phyloP scores from a whole-genome alignment of 1,140 invertebrate genomes.

The Calephelis virginiensis region DNA sequence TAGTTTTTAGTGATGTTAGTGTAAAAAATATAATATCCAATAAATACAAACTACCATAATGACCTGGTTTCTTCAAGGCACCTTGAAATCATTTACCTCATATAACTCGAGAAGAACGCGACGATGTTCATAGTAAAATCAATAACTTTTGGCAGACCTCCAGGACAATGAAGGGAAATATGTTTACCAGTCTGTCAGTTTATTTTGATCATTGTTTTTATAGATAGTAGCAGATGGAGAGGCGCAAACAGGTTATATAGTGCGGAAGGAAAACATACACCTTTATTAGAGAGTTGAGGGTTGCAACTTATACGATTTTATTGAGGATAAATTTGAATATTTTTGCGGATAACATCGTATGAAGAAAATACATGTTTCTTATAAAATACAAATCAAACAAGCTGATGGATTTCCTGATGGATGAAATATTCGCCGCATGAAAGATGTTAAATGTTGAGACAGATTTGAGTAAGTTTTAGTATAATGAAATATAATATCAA shows the following conservation, averaged over 20 bases:
- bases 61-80: neutral
- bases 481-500: no score
- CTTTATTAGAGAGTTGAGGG: neutral
- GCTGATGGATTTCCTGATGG: no score
- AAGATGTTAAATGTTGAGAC: no score
- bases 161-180: slow-evolving; percentile 44
- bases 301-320: slow-evolving; percentile 1
- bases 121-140: slow-evolving; percentile 40
- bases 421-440: no score
- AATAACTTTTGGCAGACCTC: slow-evolving; percentile 49
- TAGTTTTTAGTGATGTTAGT: no score
- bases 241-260: slow-evolving; percentile 35
- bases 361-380: no score
- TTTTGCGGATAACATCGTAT: neutral
- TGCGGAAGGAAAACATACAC: slow-evolving; percentile 5
- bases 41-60: neutral
- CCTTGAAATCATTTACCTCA: slow-evolving; percentile 17
- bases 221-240: slow-evolving; percentile 38
- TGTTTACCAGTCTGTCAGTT: slow-evolving; percentile 45
- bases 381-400: no score
- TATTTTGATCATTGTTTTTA: slow-evolving; percentile 55
- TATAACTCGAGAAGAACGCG: slow-evolving; percentile 18
- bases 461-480: no score
- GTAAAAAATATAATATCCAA: neutral
- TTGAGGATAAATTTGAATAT: neutral